Conservation (phyloP, 2,888 invertebrate species). For the Orthonevra nobilis region DNA sequence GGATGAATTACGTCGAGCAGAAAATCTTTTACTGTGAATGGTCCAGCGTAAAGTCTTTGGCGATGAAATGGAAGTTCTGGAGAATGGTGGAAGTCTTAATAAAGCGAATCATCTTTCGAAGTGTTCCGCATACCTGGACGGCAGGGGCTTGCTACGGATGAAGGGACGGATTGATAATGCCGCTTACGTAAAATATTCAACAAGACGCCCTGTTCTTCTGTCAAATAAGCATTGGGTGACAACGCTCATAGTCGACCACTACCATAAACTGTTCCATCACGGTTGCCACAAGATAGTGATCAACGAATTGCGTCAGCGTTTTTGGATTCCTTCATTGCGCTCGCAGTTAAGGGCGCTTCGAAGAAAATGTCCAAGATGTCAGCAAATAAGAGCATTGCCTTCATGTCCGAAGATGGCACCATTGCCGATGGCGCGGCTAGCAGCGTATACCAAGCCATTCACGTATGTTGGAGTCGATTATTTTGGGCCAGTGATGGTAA, state of each 20-base stretch:
- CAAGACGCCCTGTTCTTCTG: neutral
- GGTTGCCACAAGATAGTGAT: conserved; percentile 43
- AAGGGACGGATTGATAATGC: conserved; percentile 18
- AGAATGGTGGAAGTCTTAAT: neutral
- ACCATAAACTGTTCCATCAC: conserved; percentile 33
- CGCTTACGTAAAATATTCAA: neutral
- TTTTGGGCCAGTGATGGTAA: too few species aligned
- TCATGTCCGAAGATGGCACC: conserved; percentile 36
- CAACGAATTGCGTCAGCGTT: conserved; percentile 38
- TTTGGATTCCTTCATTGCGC: conserved; percentile 20
- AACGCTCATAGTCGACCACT: conserved; percentile 12
- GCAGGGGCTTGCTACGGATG: conserved; percentile 12
- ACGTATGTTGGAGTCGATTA: too few species aligned
- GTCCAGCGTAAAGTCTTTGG: neutral
- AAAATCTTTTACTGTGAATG: neutral
- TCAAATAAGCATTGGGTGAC: conserved; percentile 33
- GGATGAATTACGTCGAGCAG: neutral
- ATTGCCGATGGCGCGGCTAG: conserved; percentile 26
- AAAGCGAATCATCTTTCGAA: conserved; percentile 12
- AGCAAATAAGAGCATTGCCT: conserved; percentile 11
- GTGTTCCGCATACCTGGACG: conserved; percentile 30
- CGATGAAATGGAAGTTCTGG: neutral
- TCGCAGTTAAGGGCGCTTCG: conserved; percentile 19
- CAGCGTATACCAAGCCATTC: too few species aligned
- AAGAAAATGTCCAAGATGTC: conserved; percentile 37